These are phyloP conservation scores for Hesperia comma DNA, from an alignment of 2,888 invertebrate species.

Conservation along the genomic window DNA sequence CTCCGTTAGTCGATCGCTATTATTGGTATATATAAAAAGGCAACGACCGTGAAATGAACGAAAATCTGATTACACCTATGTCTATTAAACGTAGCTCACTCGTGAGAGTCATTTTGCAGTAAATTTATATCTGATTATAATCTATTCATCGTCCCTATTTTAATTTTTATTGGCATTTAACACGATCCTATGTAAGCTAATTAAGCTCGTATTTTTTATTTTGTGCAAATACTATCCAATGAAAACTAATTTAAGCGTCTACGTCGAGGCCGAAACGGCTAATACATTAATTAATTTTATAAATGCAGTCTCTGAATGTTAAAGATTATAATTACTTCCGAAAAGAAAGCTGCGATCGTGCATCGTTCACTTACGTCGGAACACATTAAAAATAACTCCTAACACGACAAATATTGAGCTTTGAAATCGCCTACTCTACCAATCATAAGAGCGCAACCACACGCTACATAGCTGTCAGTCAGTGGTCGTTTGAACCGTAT, in stretches of 20 bases:
- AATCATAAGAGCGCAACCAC: conserved; percentile 19
- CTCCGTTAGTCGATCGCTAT: background rate
- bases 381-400: conserved; percentile 19
- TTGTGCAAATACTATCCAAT: conserved; percentile 23
- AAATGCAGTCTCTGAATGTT: conserved; percentile 33
- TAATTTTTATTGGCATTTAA: conserved; percentile 41
- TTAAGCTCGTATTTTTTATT: conserved; percentile 45
- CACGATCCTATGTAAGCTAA: conserved; percentile 44
- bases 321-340: conserved; percentile 18
- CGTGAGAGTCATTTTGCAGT: conserved; percentile 54
- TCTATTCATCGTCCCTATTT: conserved; percentile 47
- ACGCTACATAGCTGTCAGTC: conserved; percentile 26
- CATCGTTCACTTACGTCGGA: conserved; percentile 14
- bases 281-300: conserved; percentile 15
- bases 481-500: conserved; percentile 24
- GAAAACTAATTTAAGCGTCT: conserved; percentile 24
- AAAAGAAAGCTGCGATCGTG: conserved; percentile 21
- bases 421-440: conserved; percentile 30
- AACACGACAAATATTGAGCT: conserved; percentile 34
- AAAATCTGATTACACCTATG: conserved; percentile 57
- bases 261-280: conserved; percentile 12
- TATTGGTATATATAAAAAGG: conserved; percentile 29
- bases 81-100: conserved; percentile 69
- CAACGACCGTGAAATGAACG: conserved; percentile 45
- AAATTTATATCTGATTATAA: conserved; percentile 46